A percentile compares a stretch with the other conserved stretches of the same genome.
These are phyloP conservation scores for Agonopterix subpropinquella DNA, from an alignment of 2,888 invertebrate genomes.

Conservation along the genomic window DNA sequence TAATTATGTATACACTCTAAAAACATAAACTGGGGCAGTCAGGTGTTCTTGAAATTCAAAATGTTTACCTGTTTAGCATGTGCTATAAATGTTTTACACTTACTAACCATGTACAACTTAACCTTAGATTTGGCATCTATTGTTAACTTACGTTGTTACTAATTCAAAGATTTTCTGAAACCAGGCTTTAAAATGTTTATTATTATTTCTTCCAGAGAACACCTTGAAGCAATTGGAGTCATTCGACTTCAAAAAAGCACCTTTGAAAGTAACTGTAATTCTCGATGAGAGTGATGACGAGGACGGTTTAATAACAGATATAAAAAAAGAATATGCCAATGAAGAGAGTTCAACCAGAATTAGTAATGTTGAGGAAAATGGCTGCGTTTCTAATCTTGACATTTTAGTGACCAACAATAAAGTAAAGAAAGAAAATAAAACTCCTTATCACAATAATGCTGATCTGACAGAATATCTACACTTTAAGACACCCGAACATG, in stretches of 20 bases:
- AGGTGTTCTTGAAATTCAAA: too few species aligned
- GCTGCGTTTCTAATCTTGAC: background rate
- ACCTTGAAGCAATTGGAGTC: slow-evolving; percentile 20
- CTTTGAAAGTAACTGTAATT: slow-evolving; percentile 23
- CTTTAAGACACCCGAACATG: too few species aligned
- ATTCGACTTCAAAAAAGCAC: slow-evolving; percentile 26
- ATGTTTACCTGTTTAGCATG: too few species aligned
- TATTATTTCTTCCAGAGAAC: slow-evolving; percentile 1
- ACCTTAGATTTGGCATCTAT: too few species aligned
- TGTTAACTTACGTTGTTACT: too few species aligned
- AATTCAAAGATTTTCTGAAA: too few species aligned
- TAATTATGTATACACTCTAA: too few species aligned
- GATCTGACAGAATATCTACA: too few species aligned
- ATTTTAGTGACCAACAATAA: background rate
- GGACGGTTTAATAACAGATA: background rate
- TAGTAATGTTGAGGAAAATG: background rate
- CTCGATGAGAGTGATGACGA: slow-evolving; percentile 29
- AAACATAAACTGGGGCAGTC: too few species aligned
- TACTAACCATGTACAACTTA: too few species aligned
- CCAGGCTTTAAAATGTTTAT: background rate
- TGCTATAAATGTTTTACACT: too few species aligned
- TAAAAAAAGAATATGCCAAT: background rate
- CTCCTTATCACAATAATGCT: background rate
- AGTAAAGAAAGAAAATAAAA: background rate
- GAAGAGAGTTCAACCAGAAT: background rate